phyloP scores from a whole-genome alignment of 2,797 vertebrate species.

The Sternarchorhynchus goeldii region DNA sequence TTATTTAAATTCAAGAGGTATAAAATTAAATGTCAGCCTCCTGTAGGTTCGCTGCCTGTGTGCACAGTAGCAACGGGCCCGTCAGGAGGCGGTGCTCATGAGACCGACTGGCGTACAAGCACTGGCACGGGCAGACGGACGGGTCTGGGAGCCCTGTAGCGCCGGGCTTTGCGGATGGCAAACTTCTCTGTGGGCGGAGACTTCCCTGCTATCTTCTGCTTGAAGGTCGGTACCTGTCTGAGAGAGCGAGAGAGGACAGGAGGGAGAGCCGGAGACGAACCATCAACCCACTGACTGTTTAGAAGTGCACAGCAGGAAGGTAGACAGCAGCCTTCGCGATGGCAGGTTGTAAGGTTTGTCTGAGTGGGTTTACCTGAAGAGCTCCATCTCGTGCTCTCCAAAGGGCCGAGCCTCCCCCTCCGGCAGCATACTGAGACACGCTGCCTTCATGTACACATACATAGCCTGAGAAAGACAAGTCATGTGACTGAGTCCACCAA shows the following conservation, averaged over 20 bases:
- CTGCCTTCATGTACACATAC: conserved; percentile 89
- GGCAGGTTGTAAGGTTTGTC: neutral
- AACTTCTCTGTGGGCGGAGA: conserved; percentile 87
- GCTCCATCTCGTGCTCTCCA: conserved; percentile 79
- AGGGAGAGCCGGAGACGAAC: neutral
- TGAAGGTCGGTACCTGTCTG: conserved; percentile 79
- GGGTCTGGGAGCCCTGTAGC: conserved; percentile 72
- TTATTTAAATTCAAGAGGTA: no score
- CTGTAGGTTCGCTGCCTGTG: no score
- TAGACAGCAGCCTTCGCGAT: neutral
- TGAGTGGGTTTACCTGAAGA: conserved; percentile 76
- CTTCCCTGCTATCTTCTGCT: conserved; percentile 88
- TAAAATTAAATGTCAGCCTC: no score
- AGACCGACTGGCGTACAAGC: conserved; percentile 69
- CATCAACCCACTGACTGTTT: neutral
- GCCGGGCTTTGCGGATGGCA: conserved; percentile 83
- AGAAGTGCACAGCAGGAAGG: no score
- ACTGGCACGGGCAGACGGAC: conserved; percentile 77
- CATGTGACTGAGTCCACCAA: neutral
- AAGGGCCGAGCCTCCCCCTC: conserved; percentile 76
- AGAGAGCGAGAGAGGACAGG: neutral
- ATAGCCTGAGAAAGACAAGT: conserved; percentile 72
- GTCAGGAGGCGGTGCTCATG: no score
- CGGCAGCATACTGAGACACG: conserved; percentile 84
- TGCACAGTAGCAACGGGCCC: no score